Percentiles rank a stretch among this genome's conserved stretches.
These are phyloP conservation scores for Anomalospiza imberbis DNA, from an alignment of 2,797 vertebrate species.

Conservation along the genomic window DNA sequence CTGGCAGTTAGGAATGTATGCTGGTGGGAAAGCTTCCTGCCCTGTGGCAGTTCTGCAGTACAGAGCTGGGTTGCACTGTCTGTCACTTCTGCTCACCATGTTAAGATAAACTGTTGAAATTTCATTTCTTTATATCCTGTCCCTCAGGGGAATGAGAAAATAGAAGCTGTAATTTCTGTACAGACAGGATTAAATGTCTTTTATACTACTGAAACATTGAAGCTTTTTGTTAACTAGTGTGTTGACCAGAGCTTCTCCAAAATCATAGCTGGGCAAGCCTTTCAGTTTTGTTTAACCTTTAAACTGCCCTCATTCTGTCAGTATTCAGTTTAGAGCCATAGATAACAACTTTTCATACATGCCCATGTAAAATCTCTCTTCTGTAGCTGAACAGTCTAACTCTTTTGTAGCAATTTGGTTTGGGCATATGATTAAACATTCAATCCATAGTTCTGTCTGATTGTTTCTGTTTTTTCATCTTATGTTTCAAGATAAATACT, in stretches of 20 bases:
- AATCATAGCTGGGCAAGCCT: not conserved
- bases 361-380: not conserved
- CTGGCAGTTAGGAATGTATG: not conserved
- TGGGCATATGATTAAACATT: not conserved
- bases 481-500: not conserved
- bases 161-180: not conserved
- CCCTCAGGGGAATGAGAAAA: not conserved
- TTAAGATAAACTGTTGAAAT: not conserved
- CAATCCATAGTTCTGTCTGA: not conserved
- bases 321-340: not conserved
- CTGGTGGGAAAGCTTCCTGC: not conserved
- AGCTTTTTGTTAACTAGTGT: not conserved
- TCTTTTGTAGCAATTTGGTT: not conserved
- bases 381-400: not conserved
- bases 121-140: not conserved
- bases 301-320: not conserved
- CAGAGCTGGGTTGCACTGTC: not conserved
- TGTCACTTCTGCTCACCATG: not conserved
- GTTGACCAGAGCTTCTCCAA: not conserved
- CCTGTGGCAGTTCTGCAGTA: not conserved
- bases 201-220: not conserved
- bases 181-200: not conserved
- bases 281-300: not conserved
- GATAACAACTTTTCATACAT: not conserved
- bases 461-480: not conserved